Base-by-base conservation (phyloP, 2,113 vertebrate genomes). In the Salvelinus namaycush region DNA sequence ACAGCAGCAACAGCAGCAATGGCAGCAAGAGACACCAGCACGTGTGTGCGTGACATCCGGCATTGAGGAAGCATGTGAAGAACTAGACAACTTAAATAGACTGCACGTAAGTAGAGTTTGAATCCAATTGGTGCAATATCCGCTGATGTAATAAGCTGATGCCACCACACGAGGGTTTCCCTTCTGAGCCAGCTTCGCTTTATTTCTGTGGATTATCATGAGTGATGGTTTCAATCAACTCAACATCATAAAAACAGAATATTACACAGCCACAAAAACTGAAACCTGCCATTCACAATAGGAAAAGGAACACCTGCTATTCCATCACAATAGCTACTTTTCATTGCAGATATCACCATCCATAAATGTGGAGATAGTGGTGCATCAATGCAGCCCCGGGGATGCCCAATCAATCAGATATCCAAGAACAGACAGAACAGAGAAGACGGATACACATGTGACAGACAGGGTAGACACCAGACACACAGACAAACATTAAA, bases 381-480 rank as follows among this genome's bases (percentile, higher is more conserved):
- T 44, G 39, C 39, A 44, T 44, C 39, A 44, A 12, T 44, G 39
- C 39, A 44, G 39, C 9, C 39, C 39, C 9, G 9, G 9, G 39
- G 39, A 44, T 44, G 9, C 39, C 9, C 39, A 44, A 44, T 9
- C 39, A 86, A 85, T 89, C 86, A 77, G 82, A 88, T 86, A 77
- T 73, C 72, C 75, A 71, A 74, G 77, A 84, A 85, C 70, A 7
- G 77, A 84, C 76, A 82, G 81, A 87, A 89, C 84, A 75, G 86
- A 44, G 84, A 83, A 81, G 65, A 66, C 27, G 65, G 74, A 83
- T 29, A 67, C 74, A 77, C 71, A 81, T 44, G 39, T 44, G 75
- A 54, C 51, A 51, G 76, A 77, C 78, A 73, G 64, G 48, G 68
- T 51, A 20, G 73, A 77, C 31, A 79, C 51, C 62, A 29, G 82